Evolutionary conservation across 2,113 vertebrate species (phyloP).

Genomic region (Paedocypris sp.): DNA sequence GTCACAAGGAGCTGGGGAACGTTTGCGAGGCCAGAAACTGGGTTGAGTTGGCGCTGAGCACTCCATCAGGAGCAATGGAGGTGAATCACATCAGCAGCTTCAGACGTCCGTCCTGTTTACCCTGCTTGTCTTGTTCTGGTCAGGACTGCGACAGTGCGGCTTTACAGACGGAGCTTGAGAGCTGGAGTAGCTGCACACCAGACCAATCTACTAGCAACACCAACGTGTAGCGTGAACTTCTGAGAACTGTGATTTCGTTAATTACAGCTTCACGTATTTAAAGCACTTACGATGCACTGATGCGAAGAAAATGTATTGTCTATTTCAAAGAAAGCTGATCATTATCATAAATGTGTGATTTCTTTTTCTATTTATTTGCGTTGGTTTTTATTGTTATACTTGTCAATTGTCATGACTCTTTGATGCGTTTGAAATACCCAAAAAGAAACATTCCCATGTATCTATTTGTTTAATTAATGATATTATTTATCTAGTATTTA

Average conservation of each 20-base stretch:
- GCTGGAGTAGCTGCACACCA: constrained; percentile 27
- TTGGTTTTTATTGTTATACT: too few species aligned
- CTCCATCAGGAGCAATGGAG: constrained; percentile 53
- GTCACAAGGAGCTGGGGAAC: constrained; percentile 81
- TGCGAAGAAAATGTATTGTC: too few species aligned
- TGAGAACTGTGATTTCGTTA: background rate
- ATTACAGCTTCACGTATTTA: too few species aligned
- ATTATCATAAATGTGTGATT: too few species aligned
- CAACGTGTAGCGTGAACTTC: background rate
- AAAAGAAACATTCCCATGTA: too few species aligned
- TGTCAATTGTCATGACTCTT: too few species aligned
- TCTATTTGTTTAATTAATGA: too few species aligned
- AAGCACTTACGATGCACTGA: too few species aligned
- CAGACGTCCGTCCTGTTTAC: background rate
- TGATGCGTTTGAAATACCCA: too few species aligned
- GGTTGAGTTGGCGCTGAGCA: constrained; percentile 66
- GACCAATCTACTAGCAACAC: background rate
- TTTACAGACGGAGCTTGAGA: constrained; percentile 45
- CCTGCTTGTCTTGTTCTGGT: background rate
- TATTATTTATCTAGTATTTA: too few species aligned
- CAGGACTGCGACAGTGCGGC: constrained; percentile 8
- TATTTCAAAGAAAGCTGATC: too few species aligned
- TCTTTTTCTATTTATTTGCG: too few species aligned
- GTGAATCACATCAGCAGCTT: constrained; percentile 52
- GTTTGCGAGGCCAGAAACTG: constrained; percentile 63